Conservation (phyloP, 1,140 invertebrate species). For the Zeugodacus cucurbitae region DNA sequence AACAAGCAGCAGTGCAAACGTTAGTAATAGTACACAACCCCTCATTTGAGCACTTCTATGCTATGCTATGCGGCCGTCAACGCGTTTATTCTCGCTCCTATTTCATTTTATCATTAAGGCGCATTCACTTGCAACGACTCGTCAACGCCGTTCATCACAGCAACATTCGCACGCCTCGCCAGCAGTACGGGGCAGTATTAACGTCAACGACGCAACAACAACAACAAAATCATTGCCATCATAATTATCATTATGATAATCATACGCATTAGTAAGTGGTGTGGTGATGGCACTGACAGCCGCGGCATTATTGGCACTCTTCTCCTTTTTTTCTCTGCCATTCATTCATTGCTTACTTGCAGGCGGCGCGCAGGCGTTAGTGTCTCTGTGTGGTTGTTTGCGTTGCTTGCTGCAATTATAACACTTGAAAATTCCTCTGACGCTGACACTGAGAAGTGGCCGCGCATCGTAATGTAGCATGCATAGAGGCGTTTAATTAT, state of each 20-base stretch:
- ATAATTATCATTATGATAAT: conserved; percentile 33
- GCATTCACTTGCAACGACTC: neutral
- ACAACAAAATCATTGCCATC: neutral
- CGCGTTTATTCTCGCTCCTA: neutral
- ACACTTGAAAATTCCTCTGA: conserved; percentile 11
- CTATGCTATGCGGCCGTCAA: neutral
- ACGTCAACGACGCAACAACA: neutral
- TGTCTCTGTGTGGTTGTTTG: neutral
- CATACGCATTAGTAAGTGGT: neutral
- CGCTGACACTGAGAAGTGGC: neutral
- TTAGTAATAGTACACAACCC: neutral
- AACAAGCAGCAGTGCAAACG: neutral
- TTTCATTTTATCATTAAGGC: neutral
- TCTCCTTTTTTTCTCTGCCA: neutral
- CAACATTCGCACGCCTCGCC: neutral
- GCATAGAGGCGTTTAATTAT: conserved; percentile 18
- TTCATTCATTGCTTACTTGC: neutral
- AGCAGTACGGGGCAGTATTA: neutral
- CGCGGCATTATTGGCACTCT: neutral
- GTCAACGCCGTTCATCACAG: neutral
- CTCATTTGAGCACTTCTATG: neutral
- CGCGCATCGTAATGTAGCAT: neutral
- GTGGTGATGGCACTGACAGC: neutral
- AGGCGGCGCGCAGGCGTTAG: neutral
- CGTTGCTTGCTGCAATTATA: neutral